These are phyloP conservation scores for Poeciliopsis infans DNA, from an alignment of 2,797 vertebrate species.

Conservation along the genomic window DNA sequence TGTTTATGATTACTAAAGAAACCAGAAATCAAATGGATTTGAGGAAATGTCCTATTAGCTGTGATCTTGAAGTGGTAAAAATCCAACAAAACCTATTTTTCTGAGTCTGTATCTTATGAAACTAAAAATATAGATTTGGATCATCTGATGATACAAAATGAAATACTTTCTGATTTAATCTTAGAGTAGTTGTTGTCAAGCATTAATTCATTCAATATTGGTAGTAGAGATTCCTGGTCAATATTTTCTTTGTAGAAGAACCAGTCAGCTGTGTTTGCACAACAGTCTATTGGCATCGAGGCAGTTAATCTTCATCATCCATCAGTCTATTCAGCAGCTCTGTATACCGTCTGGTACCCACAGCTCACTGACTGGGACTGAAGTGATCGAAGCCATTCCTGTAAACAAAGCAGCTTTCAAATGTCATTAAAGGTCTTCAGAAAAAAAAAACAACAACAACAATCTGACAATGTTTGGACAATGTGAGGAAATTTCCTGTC, in stretches of 20 bases:
- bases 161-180: not conserved
- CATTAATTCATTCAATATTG: not conserved
- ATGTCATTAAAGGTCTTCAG: conserved; percentile 4
- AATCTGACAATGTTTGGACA: not conserved
- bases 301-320: conserved; percentile 11
- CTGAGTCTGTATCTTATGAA: not conserved
- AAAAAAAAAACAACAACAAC: not conserved
- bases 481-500: not conserved
- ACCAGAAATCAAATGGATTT: not conserved
- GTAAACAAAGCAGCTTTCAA: conserved; percentile 8
- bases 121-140: not conserved
- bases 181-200: not conserved
- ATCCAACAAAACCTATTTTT: not conserved
- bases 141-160: not conserved
- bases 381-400: not conserved
- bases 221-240: not conserved
- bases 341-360: not conserved
- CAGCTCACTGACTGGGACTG: not conserved
- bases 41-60: not conserved
- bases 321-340: conserved; percentile 3
- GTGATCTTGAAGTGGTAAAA: not conserved
- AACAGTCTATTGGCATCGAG: not conserved
- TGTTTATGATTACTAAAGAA: not conserved
- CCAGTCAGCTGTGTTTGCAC: not conserved
- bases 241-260: conserved; percentile 2